Percentiles rank a stretch among this genome's conserved stretches.
Evolutionary conservation across 2,113 vertebrate species (phyloP).

Genomic region (Melanotaenia duboulayi): DNA sequence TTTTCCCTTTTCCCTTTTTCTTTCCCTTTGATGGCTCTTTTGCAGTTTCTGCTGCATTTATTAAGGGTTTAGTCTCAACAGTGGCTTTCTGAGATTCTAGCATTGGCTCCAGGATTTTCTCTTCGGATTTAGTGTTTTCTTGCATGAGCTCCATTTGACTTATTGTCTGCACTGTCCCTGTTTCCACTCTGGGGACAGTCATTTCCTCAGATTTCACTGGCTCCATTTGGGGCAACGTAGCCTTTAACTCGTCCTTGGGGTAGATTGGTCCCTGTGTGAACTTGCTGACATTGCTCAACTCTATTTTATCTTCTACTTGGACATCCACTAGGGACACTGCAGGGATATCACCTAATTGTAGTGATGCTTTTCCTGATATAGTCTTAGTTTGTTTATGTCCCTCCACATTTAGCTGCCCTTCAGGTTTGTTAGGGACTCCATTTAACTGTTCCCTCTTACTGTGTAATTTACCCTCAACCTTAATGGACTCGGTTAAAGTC

Average conservation of each 20-base stretch:
- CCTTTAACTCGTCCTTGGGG: slow-evolving; percentile 5
- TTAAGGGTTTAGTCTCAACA: slow-evolving; percentile 41
- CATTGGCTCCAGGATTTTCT: slow-evolving; percentile 13
- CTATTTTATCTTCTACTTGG: slow-evolving; percentile 29
- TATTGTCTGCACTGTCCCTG: slow-evolving; percentile 48
- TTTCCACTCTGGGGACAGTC: slow-evolving; percentile 55
- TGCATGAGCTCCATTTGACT: slow-evolving; percentile 32
- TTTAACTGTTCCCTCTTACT: slow-evolving; percentile 11
- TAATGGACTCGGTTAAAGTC: slow-evolving; percentile 2
- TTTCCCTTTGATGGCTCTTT: slow-evolving; percentile 63
- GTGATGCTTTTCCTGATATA: slow-evolving; percentile 6
- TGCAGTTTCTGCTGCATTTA: slow-evolving; percentile 37
- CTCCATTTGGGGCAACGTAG: slow-evolving; percentile 18
- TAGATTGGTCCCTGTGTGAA: slow-evolving; percentile 30
- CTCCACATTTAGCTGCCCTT: neutral
- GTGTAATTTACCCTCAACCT: slow-evolving; percentile 6
- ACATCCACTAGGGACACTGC: slow-evolving; percentile 43
- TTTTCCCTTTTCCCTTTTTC: slow-evolving; percentile 75
- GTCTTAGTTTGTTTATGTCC: slow-evolving; percentile 10
- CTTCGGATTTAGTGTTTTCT: slow-evolving; percentile 21
- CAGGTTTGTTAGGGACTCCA: slow-evolving; percentile 27
- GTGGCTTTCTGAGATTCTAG: slow-evolving; percentile 37
- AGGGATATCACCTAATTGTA: neutral
- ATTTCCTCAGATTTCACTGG: slow-evolving; percentile 38
- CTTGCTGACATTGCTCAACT: slow-evolving; percentile 21